A percentile compares a stretch with the other conserved stretches of the same genome.
Conservation (phyloP, 2,113 vertebrate genomes). For the Halcyon senegalensis region DNA sequence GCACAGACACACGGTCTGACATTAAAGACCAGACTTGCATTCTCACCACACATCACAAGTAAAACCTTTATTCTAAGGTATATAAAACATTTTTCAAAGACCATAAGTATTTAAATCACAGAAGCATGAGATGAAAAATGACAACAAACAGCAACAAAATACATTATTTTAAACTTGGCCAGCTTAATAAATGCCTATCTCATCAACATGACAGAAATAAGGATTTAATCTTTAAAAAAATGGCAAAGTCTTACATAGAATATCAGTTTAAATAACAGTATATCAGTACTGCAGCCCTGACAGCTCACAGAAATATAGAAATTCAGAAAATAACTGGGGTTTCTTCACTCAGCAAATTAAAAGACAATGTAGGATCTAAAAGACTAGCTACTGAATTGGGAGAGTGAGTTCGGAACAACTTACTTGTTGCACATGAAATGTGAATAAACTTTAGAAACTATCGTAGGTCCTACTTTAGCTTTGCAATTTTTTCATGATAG, state of each 20-base stretch:
- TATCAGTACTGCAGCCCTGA: slow-evolving; percentile 7
- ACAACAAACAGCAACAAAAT: not conserved
- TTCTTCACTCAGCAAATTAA: slow-evolving; percentile 63
- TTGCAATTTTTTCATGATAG: not conserved
- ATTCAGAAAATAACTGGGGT: slow-evolving; percentile 61
- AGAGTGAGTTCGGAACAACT: slow-evolving; percentile 11
- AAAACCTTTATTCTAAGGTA: not conserved
- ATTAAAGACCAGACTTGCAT: not conserved
- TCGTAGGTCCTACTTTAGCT: not conserved
- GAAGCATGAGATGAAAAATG: not conserved
- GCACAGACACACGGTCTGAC: not conserved
- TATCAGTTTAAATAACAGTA: not conserved
- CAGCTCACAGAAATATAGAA: slow-evolving; percentile 39
- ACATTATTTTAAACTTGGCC: not conserved
- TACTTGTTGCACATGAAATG: slow-evolving; percentile 1
- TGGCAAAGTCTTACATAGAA: not conserved
- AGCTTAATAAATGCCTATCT: not conserved
- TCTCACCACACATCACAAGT: not conserved
- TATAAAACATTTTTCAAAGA: not conserved
- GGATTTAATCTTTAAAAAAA: not conserved
- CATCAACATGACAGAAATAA: not conserved
- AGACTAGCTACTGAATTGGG: slow-evolving; percentile 35
- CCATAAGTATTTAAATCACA: not conserved
- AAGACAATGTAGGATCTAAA: slow-evolving; percentile 52
- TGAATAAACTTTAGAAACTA: not conserved